Evolutionary conservation across 2,113 vertebrate genomes (phyloP).

Genomic region (Ochotona curzoniae): DNA sequence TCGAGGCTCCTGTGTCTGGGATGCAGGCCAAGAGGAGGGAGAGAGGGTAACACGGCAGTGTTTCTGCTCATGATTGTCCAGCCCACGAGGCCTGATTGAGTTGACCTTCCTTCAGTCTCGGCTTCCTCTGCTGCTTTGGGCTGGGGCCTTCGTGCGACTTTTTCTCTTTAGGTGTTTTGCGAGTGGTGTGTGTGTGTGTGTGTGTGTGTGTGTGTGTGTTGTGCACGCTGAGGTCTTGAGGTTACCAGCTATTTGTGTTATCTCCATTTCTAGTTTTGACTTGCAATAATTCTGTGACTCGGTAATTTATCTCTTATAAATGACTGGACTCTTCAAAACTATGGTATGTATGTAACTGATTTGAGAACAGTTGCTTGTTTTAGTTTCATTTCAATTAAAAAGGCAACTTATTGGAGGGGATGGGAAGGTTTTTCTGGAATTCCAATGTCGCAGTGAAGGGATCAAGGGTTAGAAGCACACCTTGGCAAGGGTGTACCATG

Average conservation of each 20-base stretch:
- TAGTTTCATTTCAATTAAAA: slow-evolving; percentile 41
- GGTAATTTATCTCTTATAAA: not conserved
- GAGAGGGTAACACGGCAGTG: no score
- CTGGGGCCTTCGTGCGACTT: not conserved
- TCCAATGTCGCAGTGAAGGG: slow-evolving; percentile 6
- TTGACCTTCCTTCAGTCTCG: not conserved
- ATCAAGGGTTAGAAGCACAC: not conserved
- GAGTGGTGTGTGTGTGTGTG: not conserved
- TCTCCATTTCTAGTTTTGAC: not conserved
- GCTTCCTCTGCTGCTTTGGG: not conserved
- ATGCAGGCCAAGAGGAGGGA: not conserved
- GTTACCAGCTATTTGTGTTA: not conserved
- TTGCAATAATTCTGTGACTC: not conserved
- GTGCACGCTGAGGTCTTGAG: not conserved
- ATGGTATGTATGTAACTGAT: not conserved
- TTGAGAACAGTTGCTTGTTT: not conserved
- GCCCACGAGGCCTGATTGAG: not conserved
- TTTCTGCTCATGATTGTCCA: not conserved
- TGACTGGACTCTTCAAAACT: not conserved
- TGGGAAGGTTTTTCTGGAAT: slow-evolving; percentile 56
- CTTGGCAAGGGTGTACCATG: not conserved
- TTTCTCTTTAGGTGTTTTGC: not conserved
- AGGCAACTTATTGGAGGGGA: slow-evolving; percentile 75
- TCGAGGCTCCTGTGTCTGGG: not conserved
- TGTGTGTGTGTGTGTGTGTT: not conserved